Conservation (phyloP, 2,888 invertebrate species). For the Drosophila mimetica region DNA sequence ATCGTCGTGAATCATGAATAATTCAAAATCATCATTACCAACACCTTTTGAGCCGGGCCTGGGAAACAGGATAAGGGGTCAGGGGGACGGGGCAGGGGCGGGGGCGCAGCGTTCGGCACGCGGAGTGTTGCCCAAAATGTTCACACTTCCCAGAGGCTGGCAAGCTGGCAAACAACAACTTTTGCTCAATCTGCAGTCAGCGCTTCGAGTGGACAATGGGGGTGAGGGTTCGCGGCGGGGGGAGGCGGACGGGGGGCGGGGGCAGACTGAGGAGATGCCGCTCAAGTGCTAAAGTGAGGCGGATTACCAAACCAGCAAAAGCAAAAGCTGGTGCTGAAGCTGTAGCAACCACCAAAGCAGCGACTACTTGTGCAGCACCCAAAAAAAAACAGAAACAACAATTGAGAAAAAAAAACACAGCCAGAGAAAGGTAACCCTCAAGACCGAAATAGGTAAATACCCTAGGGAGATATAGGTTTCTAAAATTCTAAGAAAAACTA, state of each 20-base stretch:
- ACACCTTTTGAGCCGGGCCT: conserved; percentile 72
- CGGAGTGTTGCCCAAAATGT: conserved; percentile 77
- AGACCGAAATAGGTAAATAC: conserved; percentile 17
- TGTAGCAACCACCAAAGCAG: conserved; percentile 42
- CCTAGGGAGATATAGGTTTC: not conserved
- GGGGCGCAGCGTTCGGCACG: conserved; percentile 9
- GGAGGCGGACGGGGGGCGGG: conserved; percentile 32
- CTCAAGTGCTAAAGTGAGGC: conserved; percentile 81
- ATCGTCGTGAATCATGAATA: conserved; percentile 79
- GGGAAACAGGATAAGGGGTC: conserved; percentile 37
- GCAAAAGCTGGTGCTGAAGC: conserved; percentile 46
- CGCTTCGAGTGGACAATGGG: conserved; percentile 47
- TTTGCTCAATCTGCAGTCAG: conserved; percentile 75
- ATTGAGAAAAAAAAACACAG: conserved; percentile 30
- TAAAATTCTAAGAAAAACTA: not conserved
- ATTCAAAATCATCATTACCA: conserved; percentile 80
- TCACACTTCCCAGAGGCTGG: conserved; percentile 72
- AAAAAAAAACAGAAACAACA: conserved; percentile 44
- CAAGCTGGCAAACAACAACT: conserved; percentile 63
- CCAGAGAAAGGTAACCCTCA: conserved; percentile 10
- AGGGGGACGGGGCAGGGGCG: not conserved
- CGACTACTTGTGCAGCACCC: conserved; percentile 49
- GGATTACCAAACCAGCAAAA: conserved; percentile 72
- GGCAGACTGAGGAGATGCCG: conserved; percentile 63
- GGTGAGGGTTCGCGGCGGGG: conserved; percentile 27